These are phyloP conservation scores for Leucoptera coffeella DNA, from an alignment of 2,888 invertebrate species.

Conservation along the genomic window DNA sequence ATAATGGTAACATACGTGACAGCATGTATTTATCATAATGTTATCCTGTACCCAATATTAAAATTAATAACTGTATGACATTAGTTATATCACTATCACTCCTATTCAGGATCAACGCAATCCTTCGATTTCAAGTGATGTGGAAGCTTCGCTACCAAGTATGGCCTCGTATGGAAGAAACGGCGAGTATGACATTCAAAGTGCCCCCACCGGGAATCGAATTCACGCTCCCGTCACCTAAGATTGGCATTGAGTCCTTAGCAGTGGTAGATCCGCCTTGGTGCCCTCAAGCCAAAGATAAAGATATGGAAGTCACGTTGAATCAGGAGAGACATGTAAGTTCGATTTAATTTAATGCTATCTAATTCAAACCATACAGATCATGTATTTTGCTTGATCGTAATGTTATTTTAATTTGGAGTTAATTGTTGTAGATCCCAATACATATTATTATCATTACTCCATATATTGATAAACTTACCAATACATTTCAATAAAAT, in stretches of 20 bases:
- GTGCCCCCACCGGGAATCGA: slow-evolving; percentile 99
- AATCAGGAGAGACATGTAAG: slow-evolving; percentile 94
- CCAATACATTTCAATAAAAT: too few relatives aligned
- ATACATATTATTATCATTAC: too few relatives aligned
- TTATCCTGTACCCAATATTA: too few relatives aligned
- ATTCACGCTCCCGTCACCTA: slow-evolving; percentile 97
- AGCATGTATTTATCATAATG: too few relatives aligned
- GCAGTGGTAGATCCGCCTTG: slow-evolving; percentile 98
- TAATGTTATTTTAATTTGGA: neutral
- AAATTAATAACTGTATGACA: too few relatives aligned
- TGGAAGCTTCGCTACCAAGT: slow-evolving; percentile 98
- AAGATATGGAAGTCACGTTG: slow-evolving; percentile 97
- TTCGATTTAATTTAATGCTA: slow-evolving; percentile 7
- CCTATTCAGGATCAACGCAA: slow-evolving; percentile 34
- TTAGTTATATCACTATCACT: too few relatives aligned
- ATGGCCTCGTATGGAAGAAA: slow-evolving; percentile 99
- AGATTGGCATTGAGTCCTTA: slow-evolving; percentile 92
- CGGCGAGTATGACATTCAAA: slow-evolving; percentile 92
- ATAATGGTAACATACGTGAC: too few relatives aligned
- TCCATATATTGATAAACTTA: too few relatives aligned
- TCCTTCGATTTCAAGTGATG: slow-evolving; percentile 76
- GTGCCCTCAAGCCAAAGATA: slow-evolving; percentile 96
- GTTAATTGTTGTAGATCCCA: too few relatives aligned
- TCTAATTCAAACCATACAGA: neutral
- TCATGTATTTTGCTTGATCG: neutral